These are phyloP conservation scores for Oophaga sylvatica DNA, from an alignment of 2,797 vertebrate genomes.

Conservation along the genomic window DNA sequence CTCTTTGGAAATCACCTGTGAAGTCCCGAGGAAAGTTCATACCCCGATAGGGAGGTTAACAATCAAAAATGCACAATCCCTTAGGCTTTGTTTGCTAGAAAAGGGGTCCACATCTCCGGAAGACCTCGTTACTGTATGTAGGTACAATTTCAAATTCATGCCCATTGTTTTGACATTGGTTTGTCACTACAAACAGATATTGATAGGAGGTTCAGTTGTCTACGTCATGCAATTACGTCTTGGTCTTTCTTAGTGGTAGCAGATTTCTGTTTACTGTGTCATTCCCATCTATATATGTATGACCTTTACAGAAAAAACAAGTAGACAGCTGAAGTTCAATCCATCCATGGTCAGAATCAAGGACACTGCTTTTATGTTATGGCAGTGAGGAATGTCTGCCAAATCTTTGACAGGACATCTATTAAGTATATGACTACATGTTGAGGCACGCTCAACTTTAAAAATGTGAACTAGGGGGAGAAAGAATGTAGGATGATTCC, in stretches of 20 bases:
- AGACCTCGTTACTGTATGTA: background rate
- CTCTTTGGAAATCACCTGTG: too few relatives aligned
- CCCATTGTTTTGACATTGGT: background rate
- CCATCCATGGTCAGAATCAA: conserved; percentile 5
- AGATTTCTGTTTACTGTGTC: conserved; percentile 1
- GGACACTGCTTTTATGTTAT: conserved; percentile 17
- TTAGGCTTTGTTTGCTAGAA: too few relatives aligned
- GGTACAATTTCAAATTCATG: too few relatives aligned
- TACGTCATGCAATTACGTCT: background rate
- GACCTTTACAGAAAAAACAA: background rate
- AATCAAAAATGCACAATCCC: too few relatives aligned
- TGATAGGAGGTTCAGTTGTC: background rate
- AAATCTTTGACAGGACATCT: conserved; percentile 23
- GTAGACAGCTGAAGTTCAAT: conserved; percentile 3
- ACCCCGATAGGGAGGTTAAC: too few relatives aligned
- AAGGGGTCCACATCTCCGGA: too few relatives aligned
- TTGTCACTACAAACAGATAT: background rate
- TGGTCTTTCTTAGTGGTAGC: background rate
- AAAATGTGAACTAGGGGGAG: background rate
- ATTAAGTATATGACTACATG: conserved; percentile 26
- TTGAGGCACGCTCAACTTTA: conserved; percentile 26
- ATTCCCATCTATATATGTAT: background rate
- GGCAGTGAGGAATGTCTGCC: conserved; percentile 17
- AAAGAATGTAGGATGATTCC: conserved; percentile 10
- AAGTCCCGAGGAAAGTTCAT: too few relatives aligned